Evolutionary conservation across 2,113 vertebrate species (phyloP), one percentile per base, ranked within the genome.

Genomic region (Brachyhypopomus occidentalis): DNA sequence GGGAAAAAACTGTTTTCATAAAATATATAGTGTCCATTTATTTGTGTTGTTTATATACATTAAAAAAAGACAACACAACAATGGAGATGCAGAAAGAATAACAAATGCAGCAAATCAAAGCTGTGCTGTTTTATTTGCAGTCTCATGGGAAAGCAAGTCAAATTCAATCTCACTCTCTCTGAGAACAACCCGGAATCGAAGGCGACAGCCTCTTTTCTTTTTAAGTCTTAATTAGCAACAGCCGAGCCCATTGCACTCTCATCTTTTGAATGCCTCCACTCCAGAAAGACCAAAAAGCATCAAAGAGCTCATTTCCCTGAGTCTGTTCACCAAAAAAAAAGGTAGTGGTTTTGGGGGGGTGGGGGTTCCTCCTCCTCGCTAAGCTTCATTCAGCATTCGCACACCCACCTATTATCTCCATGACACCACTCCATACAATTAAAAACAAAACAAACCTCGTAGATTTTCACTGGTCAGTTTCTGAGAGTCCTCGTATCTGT

Each of bases 141-240:
- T 91, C 89, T 87, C 86, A 87, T 72, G 77, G 87, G 88, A 91
- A 82, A 84, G 83, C 64, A 86, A 94, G 91, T 92, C 92, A 89
- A 89, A 87, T 89, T 87, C 89, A 87, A 92, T 93, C 90, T 92
- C 86, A 87, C 76, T 90, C 83, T 83, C 87, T 80, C 85, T 55
- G 73, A 84, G 87, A 89, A 90, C 77, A 90, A 90, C 90, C 86
- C 77, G 34, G 88, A 92, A 92, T 93, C 84, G 85, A 90, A 91
- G 88, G 87, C 78, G 91, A 93, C 89, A 83, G 84, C 86, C 76
- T 86, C 85, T 82, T 84, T 87, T 75, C 80, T 84, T 91, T 86
- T 85, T 66, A 86, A 85, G 78, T 88, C 88, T 90, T 91, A 92
- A 93, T 94, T 92, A 92, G 90, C 83, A 77, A 80, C 81, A 77